Conservation (phyloP, 2,113 vertebrate species). For the Passerina amoena region DNA sequence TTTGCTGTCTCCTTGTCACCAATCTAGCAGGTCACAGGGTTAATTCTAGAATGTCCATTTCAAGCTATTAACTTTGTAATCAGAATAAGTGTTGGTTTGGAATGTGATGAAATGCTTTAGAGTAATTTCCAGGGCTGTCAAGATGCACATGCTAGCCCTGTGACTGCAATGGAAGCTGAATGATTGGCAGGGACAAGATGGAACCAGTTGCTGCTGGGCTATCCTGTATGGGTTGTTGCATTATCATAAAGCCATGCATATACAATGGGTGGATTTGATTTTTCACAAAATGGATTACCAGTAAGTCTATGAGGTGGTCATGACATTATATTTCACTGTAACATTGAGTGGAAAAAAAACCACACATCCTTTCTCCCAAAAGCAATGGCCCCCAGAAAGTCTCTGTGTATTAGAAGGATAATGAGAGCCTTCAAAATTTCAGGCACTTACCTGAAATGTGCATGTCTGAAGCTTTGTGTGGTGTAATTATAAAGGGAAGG, state of each 20-base stretch:
- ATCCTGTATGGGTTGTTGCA: background rate
- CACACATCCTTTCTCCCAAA: background rate
- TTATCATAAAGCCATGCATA: background rate
- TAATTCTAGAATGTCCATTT: slow-evolving; percentile 34
- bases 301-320: background rate
- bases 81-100: background rate
- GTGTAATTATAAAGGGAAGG: slow-evolving; percentile 14
- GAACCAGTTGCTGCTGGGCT: background rate
- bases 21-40: slow-evolving; percentile 9
- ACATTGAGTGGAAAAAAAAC: background rate
- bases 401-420: background rate
- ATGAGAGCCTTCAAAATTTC: slow-evolving; percentile 1
- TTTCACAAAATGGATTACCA: background rate
- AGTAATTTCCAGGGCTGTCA: slow-evolving; percentile 25
- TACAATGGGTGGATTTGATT: background rate
- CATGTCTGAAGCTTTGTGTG: background rate
- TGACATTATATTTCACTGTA: background rate
- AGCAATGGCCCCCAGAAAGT: background rate
- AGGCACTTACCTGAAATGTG: background rate
- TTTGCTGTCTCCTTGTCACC: slow-evolving; percentile 1
- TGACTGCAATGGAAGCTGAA: slow-evolving; percentile 1
- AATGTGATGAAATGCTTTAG: slow-evolving; percentile 16
- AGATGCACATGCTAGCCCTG: background rate
- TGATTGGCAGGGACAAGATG: background rate
- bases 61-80: slow-evolving; percentile 16